Conservation (phyloP, 2,888 invertebrate genomes). For the Tenodera sinensis region DNA sequence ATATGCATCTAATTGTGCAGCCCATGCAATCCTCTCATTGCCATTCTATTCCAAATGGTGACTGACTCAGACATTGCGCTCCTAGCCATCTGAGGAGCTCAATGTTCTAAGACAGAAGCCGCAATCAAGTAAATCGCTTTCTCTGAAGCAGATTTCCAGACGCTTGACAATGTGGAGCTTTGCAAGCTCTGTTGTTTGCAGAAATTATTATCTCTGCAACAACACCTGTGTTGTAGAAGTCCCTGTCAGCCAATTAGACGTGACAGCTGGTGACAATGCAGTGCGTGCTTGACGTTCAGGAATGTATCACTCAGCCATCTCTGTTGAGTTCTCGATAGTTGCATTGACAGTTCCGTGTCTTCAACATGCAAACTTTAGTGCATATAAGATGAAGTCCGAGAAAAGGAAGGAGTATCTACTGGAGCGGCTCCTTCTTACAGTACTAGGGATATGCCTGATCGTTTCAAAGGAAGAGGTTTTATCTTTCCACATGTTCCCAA, state of each 20-base stretch:
- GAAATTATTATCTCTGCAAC: background rate
- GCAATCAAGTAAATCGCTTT: background rate
- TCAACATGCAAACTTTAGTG: too few species aligned
- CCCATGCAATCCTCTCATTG: background rate
- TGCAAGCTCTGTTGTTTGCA: background rate
- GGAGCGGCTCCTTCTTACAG: too few species aligned
- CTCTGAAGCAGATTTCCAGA: background rate
- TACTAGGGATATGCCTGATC: too few species aligned
- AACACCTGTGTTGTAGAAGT: background rate
- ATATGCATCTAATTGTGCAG: too few species aligned
- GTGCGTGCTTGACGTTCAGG: background rate
- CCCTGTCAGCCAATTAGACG: background rate
- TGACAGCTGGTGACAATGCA: background rate
- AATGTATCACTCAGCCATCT: background rate
- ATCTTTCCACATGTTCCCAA: too few species aligned
- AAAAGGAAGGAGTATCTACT: too few species aligned
- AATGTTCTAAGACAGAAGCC: background rate
- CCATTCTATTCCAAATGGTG: background rate
- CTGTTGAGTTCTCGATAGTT: background rate
- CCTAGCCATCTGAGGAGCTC: background rate
- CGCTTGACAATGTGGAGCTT: background rate
- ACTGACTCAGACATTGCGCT: background rate
- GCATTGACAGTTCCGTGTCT: background rate
- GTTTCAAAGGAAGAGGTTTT: too few species aligned
- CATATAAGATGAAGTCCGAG: too few species aligned